Percentiles rank a stretch among this genome's conserved stretches.
phyloP scores from a whole-genome alignment of 2,888 invertebrate genomes.

The Bellardia bayeri region DNA sequence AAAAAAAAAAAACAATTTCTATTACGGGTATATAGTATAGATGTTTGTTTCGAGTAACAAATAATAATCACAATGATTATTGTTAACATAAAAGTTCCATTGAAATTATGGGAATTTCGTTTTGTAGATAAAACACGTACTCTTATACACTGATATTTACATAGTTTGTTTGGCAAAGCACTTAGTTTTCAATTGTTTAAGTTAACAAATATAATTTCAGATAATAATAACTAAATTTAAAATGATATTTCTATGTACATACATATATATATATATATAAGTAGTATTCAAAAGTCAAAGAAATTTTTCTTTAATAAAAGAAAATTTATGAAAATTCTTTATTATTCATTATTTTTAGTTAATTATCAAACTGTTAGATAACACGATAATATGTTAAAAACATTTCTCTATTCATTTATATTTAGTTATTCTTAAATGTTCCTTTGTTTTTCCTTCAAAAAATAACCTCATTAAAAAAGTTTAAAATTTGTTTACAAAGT shows the following conservation, averaged over 20 bases:
- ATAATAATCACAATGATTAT: conserved; percentile 44
- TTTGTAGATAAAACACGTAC: conserved; percentile 7
- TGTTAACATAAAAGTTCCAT: conserved; percentile 40
- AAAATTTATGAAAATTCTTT: too few relatives aligned
- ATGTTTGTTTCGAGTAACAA: neutral
- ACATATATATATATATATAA: too few relatives aligned
- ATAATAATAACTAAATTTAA: neutral
- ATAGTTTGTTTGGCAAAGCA: conserved; percentile 1
- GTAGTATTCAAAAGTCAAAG: too few relatives aligned
- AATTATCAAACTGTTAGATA: conserved; percentile 10
- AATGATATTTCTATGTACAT: too few relatives aligned
- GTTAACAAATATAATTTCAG: neutral
- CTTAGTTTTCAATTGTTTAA: neutral
- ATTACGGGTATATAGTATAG: neutral
- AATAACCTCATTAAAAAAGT: conserved; percentile 26
- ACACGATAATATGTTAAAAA: conserved; percentile 2
- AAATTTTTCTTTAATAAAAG: too few relatives aligned
- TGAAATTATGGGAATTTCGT: conserved; percentile 47
- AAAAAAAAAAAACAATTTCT: conserved; percentile 35
- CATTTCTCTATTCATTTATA: conserved; percentile 13
- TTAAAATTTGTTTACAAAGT: conserved; percentile 36
- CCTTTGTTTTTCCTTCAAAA: neutral
- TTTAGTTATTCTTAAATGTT: neutral
- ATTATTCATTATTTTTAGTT: neutral
- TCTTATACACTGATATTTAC: neutral